Evolutionary conservation across 2,797 vertebrate species (phyloP), one percentile per base, ranked within the genome.

Genomic region (Danio choprae): DNA sequence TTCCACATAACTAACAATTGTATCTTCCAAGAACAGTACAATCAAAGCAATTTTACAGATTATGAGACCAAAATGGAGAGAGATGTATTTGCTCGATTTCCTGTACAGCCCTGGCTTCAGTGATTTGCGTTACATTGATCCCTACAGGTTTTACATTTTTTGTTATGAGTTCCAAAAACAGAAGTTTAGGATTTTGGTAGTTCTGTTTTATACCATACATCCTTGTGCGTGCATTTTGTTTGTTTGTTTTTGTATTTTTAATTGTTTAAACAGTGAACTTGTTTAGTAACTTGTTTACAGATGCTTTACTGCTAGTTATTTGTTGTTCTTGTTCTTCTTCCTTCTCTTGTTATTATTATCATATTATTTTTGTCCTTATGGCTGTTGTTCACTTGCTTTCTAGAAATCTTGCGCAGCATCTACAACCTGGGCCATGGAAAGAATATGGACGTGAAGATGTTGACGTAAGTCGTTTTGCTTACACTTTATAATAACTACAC

Each of bases 171-270:
- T 60, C 29, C n/a, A n/a, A n/a, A n/a, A 60, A 16, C 60, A 4
- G 12, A 4, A 36, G 29, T 60, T 38, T 7, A 16, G 58, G 29
- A 60, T 60, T 60, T 16, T 38, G 58, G 58, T 38, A 60, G 58
- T 38, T 60, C 58, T 60, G 58, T 38, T 60, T 60, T 38, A 12
- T 38, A 1, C 13, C 58, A 38, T 60, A 16, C 29, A 60, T 60
- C 13, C 29, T 5, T 60, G 60, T 60, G 58, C 58, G 38, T 38
- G 29, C 58, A 60, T 60, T 38, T 60, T 2, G 10, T 18, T 51
- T 58, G 58, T 58, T 56, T 56, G 22, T 13, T 58, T 58, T 29
- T n/a, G n/a, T n/a, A n/a, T n/a, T n/a, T n/a, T n/a, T n/a, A n/a
- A n/a, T n/a, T n/a, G n/a, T n/a, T n/a, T n/a, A n/a, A n/a, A n/a